These are phyloP conservation scores for Lamproptera curius DNA, from an alignment of 2,888 invertebrate species.

Conservation along the genomic window DNA sequence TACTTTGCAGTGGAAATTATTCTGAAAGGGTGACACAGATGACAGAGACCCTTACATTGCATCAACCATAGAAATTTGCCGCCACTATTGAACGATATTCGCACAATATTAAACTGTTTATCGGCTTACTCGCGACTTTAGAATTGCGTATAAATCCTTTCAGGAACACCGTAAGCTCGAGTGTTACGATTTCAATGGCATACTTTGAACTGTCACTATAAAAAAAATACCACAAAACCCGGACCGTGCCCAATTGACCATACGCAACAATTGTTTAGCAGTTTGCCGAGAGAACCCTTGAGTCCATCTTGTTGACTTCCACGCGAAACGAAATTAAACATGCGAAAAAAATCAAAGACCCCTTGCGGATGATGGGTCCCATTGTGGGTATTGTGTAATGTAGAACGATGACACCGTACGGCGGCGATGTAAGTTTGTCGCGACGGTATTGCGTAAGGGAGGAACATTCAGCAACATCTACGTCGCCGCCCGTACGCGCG, in stretches of 20 bases:
- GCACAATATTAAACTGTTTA: slow-evolving; percentile 24
- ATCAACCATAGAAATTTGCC: neutral
- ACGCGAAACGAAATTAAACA: slow-evolving; percentile 59
- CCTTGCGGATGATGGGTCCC: slow-evolving; percentile 65
- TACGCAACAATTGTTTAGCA: slow-evolving; percentile 76
- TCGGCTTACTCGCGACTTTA: slow-evolving; percentile 30
- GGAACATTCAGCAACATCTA: slow-evolving; percentile 30
- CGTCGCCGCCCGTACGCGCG: slow-evolving; percentile 39
- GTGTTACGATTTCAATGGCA: slow-evolving; percentile 49
- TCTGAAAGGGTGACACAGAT: too few species aligned
- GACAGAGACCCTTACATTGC: too few species aligned
- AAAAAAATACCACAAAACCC: slow-evolving; percentile 57
- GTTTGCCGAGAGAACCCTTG: slow-evolving; percentile 64
- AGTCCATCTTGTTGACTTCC: slow-evolving; percentile 74
- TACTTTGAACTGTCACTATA: slow-evolving; percentile 32
- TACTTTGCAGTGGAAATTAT: too few species aligned
- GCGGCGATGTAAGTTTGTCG: slow-evolving; percentile 40
- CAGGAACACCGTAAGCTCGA: slow-evolving; percentile 45
- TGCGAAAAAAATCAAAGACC: slow-evolving; percentile 55
- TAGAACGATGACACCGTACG: slow-evolving; percentile 64
- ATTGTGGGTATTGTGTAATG: slow-evolving; percentile 76
- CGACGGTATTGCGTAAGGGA: slow-evolving; percentile 23
- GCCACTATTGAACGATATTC: neutral
- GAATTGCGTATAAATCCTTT: slow-evolving; percentile 38
- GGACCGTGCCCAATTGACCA: slow-evolving; percentile 66